Evolutionary conservation across 2,113 vertebrate species (phyloP).

Genomic region (Engraulis encrasicolus): DNA sequence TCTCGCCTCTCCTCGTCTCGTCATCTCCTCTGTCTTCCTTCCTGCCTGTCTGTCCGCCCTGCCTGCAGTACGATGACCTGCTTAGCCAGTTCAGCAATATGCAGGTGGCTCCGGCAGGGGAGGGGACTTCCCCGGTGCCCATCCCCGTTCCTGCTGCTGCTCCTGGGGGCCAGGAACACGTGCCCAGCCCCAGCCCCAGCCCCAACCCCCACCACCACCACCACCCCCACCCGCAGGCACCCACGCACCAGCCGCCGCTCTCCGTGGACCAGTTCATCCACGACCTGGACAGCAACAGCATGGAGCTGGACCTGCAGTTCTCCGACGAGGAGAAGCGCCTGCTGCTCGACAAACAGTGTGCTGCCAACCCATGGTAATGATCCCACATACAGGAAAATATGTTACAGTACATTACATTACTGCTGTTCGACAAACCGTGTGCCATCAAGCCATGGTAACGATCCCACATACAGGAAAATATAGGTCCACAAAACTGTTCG

Average conservation of each 20-base stretch:
- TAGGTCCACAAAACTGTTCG: too few species aligned
- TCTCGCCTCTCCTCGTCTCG: too few species aligned
- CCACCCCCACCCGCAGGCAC: too few species aligned
- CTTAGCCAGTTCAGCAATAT: constrained; percentile 98
- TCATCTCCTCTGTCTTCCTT: not conserved
- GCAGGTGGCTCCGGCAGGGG: constrained; percentile 86
- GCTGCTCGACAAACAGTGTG: constrained; percentile 92
- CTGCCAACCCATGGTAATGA: constrained; percentile 94
- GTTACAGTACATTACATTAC: too few species aligned
- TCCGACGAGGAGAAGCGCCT: constrained; percentile 93
- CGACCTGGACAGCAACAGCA: constrained; percentile 95
- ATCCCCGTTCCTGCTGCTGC: constrained; percentile 69
- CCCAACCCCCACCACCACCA: too few species aligned
- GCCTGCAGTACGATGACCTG: constrained; percentile 94
- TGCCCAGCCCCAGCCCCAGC: not conserved
- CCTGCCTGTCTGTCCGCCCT: constrained; percentile 19
- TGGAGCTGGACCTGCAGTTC: constrained; percentile 96
- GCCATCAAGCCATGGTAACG: constrained; percentile 93
- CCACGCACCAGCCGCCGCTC: constrained; percentile 77
- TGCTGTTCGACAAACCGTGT: constrained; percentile 94
- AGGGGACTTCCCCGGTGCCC: constrained; percentile 53
- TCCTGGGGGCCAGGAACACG: too few species aligned
- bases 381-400: too few species aligned
- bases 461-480: too few species aligned
- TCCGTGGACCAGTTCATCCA: constrained; percentile 99